Evolutionary conservation across 2,113 vertebrate species (phyloP), one percentile per base, ranked within the genome.

Genomic region (Lasiurus borealis): DNA sequence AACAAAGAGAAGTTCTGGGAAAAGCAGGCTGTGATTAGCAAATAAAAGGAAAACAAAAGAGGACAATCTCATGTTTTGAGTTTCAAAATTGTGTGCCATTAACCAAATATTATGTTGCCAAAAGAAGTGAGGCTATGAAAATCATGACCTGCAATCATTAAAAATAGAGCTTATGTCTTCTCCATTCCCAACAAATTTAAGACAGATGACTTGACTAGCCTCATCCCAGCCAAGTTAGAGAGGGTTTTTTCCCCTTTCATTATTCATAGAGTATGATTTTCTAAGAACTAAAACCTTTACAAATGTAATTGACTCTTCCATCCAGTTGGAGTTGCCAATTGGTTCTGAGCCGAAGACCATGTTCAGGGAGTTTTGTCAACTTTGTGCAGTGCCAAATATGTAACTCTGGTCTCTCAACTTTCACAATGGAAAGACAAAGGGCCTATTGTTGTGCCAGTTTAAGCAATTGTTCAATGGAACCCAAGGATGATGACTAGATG

Each of bases 231-330:
- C 76, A 94, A 96, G n/a, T 85, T 40, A 69, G 50, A 87, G 44
- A 86, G 16, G 4, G 6, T 48, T 54, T 84, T 75, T 52, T 36
- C 2, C 12, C 44, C 23, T 66, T 46, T 96, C 69, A 48, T 66
- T 80, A 90, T 88, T 97, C 88, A 82, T 87, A 77, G 76, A 97
- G 34, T 82, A 93, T 92, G 87, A 90, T 97, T 97, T 97, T 97
- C 96, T 92, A 97, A 96, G 92, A 96, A 96, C 81, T 48, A 88
- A 96, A 94, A 94, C 54, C 71, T 75, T 97, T 81, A 80, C 48
- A 78, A 91, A 95, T 78, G 15, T 46, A 93, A 82, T 31, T 92
- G 90, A 96, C 27, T 50, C 62, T 93, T 93, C 80, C 84, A 92
- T 77, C 59, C 72, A 93, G n/a, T 16, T 34, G 10, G 54, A 85